phyloP scores from a whole-genome alignment of 2,888 invertebrate genomes.

The Perizoma flavofasciatum region DNA sequence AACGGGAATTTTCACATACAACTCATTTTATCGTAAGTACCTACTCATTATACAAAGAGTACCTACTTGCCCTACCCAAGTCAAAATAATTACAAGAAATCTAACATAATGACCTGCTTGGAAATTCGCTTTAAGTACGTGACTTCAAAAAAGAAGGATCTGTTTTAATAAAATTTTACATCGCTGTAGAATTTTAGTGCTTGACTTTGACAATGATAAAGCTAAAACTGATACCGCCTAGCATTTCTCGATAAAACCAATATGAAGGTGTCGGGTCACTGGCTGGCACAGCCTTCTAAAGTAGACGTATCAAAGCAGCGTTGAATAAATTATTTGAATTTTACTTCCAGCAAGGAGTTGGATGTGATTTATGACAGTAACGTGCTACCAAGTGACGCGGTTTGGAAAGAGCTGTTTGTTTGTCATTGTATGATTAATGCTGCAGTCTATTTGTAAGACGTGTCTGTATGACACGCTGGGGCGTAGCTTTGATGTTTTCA shows the following conservation, averaged over 20 bases:
- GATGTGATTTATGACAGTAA: slow-evolving; percentile 59
- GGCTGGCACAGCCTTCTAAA: slow-evolving; percentile 50
- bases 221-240: neutral
- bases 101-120: no score
- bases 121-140: no score
- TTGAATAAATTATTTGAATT: slow-evolving; percentile 59
- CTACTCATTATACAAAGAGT: no score
- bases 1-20: no score
- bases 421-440: slow-evolving; percentile 65
- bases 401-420: slow-evolving; percentile 61
- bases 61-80: no score
- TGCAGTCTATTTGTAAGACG: slow-evolving; percentile 28
- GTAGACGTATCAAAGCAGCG: slow-evolving; percentile 42
- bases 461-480: slow-evolving; percentile 19
- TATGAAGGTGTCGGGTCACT: slow-evolving; percentile 35
- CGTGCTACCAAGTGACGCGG: slow-evolving; percentile 50
- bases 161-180: no score
- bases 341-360: slow-evolving; percentile 35
- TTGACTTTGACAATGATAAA: slow-evolving; percentile 11
- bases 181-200: neutral
- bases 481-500: slow-evolving; percentile 39
- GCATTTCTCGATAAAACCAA: slow-evolving; percentile 24
- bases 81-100: no score
- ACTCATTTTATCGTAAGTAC: no score
- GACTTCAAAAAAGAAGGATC: no score